Percentiles rank a stretch among this genome's conserved stretches.
phyloP scores from a whole-genome alignment of 2,797 vertebrate species.

The Tangara arthus region DNA sequence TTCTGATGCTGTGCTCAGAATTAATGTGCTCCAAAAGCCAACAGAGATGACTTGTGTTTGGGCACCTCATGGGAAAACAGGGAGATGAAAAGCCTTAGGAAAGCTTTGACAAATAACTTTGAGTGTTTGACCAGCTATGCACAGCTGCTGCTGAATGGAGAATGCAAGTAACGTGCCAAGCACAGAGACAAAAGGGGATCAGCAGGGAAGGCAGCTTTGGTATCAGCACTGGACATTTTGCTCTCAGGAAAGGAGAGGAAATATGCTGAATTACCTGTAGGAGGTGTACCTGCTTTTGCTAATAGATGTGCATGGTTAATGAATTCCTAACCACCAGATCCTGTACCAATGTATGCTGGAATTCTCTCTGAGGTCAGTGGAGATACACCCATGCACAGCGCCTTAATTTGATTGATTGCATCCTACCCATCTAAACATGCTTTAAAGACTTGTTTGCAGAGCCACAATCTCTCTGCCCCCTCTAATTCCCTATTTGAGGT shows the following conservation, averaged over 20 bases:
- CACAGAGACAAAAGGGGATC: not conserved
- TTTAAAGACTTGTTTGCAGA: not conserved
- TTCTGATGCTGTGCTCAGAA: conserved; percentile 20
- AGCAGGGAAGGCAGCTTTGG: not conserved
- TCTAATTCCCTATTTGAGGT: not conserved
- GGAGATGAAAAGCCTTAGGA: conserved; percentile 47
- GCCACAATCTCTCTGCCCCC: conserved; percentile 7
- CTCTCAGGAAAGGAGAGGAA: not conserved
- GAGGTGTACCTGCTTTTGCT: conserved; percentile 42
- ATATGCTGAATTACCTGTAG: conserved; percentile 26
- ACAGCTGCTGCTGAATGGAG: conserved; percentile 41
- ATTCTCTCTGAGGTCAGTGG: not conserved
- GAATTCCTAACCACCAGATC: not conserved
- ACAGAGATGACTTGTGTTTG: conserved; percentile 13
- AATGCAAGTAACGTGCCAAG: not conserved
- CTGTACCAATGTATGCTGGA: not conserved
- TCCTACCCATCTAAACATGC: not conserved
- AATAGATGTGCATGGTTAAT: not conserved
- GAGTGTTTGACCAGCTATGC: conserved; percentile 32
- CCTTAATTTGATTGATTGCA: not conserved
- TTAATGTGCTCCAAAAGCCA: conserved; percentile 37
- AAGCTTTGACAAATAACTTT: conserved; percentile 38
- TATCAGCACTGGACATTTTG: not conserved
- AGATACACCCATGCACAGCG: not conserved
- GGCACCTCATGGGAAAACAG: conserved; percentile 10